A percentile compares a stretch with the other conserved stretches of the same genome.
Conservation (phyloP, 1,140 invertebrate genomes). For the Apis cerana region DNA sequence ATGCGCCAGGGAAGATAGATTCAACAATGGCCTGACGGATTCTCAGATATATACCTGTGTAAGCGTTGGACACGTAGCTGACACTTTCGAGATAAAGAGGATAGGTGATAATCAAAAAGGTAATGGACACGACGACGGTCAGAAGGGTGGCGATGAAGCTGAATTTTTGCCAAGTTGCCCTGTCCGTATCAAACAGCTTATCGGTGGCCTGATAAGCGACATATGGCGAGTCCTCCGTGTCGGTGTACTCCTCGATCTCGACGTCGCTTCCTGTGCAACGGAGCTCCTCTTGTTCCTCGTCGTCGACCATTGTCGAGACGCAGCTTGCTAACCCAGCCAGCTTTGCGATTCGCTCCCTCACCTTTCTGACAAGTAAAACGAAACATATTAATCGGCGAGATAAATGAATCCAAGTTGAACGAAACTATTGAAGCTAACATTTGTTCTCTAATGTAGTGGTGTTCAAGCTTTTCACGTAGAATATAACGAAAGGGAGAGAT, state of each 20-base stretch:
- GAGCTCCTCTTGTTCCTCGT: constrained; percentile 77
- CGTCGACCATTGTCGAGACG: constrained; percentile 73
- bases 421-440: too few relatives aligned
- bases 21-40: background rate
- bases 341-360: constrained; percentile 33
- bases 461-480: too few relatives aligned
- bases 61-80: constrained; percentile 72
- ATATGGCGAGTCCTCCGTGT: constrained; percentile 76
- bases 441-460: too few relatives aligned
- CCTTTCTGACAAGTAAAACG: background rate
- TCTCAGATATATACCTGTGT: constrained; percentile 69
- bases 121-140: constrained; percentile 70
- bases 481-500: too few relatives aligned
- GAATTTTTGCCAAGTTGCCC: constrained; percentile 74
- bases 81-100: constrained; percentile 76
- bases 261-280: constrained; percentile 76
- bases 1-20: background rate
- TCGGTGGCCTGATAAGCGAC: constrained; percentile 73
- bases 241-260: constrained; percentile 77
- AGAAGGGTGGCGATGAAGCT: constrained; percentile 71
- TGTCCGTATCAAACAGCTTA: constrained; percentile 77
- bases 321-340: constrained; percentile 68
- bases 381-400: background rate
- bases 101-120: constrained; percentile 72
- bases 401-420: background rate